Percentiles rank a stretch among this genome's conserved stretches.
Conservation (phyloP, 2,113 vertebrate species). For the Microtus ochrogaster region DNA sequence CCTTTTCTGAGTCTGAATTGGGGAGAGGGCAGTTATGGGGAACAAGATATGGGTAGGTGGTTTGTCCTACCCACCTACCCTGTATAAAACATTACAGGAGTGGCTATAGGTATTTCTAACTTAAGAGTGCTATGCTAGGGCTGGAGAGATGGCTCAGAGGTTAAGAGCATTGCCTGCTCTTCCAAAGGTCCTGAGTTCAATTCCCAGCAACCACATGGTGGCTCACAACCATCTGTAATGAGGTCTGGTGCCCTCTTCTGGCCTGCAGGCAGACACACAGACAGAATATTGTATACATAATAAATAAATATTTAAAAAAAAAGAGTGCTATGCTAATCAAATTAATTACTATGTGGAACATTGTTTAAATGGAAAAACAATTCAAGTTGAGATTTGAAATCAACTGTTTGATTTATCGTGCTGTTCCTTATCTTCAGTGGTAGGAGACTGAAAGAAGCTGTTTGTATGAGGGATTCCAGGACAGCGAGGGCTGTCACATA, state of each 20-base stretch:
- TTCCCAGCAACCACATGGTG: no score
- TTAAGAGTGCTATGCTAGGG: not conserved
- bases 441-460: not conserved
- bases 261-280: no score
- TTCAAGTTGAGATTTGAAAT: conserved; percentile 58
- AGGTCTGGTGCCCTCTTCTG: no score
- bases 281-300: no score
- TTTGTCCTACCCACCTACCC: not conserved
- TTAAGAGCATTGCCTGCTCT: no score
- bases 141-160: no score
- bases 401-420: conserved; percentile 32
- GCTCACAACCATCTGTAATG: no score
- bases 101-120: not conserved
- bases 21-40: no score
- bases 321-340: not conserved
- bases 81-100: not conserved
- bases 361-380: conserved; percentile 11
- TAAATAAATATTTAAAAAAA: no score
- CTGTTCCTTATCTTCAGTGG: not conserved
- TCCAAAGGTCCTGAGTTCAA: no score
- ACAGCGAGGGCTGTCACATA: no score
- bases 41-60: not conserved
- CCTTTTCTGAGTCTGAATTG: not conserved
- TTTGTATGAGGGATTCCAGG: conserved; percentile 1
- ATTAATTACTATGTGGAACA: not conserved